Evolutionary conservation across 1,140 invertebrate genomes (phyloP).

Genomic region (Drosophila pallidifrons): DNA sequence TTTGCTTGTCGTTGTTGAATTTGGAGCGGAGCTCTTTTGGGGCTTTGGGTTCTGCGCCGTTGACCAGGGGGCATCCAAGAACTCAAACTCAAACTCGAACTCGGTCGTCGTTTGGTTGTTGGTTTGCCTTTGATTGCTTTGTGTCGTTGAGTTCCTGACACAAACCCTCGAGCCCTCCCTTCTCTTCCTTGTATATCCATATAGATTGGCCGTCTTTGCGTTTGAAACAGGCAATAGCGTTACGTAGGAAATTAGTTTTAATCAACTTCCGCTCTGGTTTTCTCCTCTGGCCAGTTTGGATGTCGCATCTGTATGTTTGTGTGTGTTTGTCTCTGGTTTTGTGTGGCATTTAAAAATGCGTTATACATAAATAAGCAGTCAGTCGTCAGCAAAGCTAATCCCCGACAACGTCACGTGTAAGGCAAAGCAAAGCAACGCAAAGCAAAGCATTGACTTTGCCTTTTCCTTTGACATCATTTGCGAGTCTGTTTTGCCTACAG

Average conservation of each 20-base stretch:
- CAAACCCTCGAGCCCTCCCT: slow-evolving; percentile 4
- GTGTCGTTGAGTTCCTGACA: slow-evolving; percentile 58
- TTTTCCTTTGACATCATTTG: not conserved
- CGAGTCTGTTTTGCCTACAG: not conserved
- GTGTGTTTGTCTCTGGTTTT: slow-evolving; percentile 13
- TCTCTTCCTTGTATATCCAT: slow-evolving; percentile 4
- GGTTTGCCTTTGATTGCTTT: slow-evolving; percentile 72
- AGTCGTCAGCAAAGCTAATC: slow-evolving; percentile 41
- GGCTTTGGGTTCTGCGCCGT: slow-evolving; percentile 67
- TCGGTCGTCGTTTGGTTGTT: slow-evolving; percentile 53
- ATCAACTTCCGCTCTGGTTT: slow-evolving; percentile 64
- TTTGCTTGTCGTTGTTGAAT: slow-evolving; percentile 50
- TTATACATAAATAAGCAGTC: slow-evolving; percentile 75
- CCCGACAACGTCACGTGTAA: slow-evolving; percentile 51
- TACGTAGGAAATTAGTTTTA: slow-evolving; percentile 81
- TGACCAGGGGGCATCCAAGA: slow-evolving; percentile 49
- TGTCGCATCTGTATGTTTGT: not conserved
- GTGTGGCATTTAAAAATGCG: slow-evolving; percentile 63
- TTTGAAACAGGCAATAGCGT: slow-evolving; percentile 36
- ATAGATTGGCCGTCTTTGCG: slow-evolving; percentile 27
- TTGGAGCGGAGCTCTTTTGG: slow-evolving; percentile 32
- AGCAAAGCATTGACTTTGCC: slow-evolving; percentile 5
- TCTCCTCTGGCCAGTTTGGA: slow-evolving; percentile 10
- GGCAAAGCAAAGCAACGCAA: not conserved
- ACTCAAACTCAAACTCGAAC: slow-evolving; percentile 5